These are phyloP conservation scores for Hiodon alosoides DNA, from an alignment of 2,113 vertebrate species.

Conservation along the genomic window DNA sequence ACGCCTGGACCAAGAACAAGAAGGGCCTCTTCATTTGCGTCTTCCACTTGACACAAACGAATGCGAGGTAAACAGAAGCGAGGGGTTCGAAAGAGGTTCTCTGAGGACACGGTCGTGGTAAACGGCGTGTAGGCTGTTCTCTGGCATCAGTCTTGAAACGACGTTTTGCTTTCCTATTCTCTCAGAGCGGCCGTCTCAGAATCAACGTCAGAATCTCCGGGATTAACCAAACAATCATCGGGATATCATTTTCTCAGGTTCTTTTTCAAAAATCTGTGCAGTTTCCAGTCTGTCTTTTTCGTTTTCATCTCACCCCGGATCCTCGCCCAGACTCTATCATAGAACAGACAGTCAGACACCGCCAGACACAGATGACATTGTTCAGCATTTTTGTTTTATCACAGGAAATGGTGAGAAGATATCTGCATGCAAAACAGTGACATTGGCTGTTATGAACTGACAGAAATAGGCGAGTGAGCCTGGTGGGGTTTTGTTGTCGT, in stretches of 20 bases:
- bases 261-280: no score
- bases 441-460: background rate
- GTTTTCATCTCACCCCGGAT: background rate
- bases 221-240: no score
- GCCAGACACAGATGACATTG: background rate
- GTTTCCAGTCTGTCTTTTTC: background rate
- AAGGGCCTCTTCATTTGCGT: slow-evolving; percentile 17
- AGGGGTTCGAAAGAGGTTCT: slow-evolving; percentile 3
- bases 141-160: no score
- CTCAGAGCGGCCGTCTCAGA: no score
- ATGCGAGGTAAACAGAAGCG: slow-evolving; percentile 47
- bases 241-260: no score
- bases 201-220: no score
- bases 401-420: background rate
- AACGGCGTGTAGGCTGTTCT: no score
- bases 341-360: background rate
- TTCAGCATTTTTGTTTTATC: background rate
- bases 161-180: no score
- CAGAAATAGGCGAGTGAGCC: background rate
- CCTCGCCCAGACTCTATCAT: background rate
- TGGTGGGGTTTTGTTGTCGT: background rate
- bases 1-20: background rate
- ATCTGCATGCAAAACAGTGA: background rate
- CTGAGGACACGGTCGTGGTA: slow-evolving; percentile 22
- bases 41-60: slow-evolving; percentile 46